phyloP scores from a whole-genome alignment of 2,888 invertebrate species.

The Ectobius pallidus region DNA sequence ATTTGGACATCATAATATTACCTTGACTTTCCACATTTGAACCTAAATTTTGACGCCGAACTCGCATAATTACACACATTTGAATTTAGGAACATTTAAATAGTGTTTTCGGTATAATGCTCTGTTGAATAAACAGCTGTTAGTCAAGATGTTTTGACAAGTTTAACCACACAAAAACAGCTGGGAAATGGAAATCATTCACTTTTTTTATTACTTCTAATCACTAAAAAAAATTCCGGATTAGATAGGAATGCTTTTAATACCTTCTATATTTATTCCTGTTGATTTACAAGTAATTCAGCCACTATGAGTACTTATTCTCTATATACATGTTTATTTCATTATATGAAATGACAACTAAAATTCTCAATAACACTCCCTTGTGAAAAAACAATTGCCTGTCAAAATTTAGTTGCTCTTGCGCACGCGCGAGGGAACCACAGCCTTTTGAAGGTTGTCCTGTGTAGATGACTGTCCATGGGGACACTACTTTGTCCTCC shows the following conservation, averaged over 20 bases:
- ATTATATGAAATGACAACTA: neutral
- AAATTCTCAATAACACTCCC: neutral
- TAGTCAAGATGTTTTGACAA: constrained; percentile 7
- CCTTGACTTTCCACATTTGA: constrained; percentile 5
- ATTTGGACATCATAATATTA: neutral
- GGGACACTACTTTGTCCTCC: no score
- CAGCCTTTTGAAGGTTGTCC: neutral
- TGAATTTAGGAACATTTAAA: neutral
- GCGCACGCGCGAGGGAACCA: neutral
- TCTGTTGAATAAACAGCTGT: neutral
- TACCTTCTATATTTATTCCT: constrained; percentile 1
- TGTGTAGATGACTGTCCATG: neutral
- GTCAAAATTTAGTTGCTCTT: neutral
- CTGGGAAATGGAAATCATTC: constrained; percentile 10
- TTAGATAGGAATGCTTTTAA: neutral
- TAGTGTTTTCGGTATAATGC: neutral
- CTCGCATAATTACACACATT: neutral
- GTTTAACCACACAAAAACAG: constrained; percentile 21
- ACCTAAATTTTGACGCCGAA: constrained; percentile 1
- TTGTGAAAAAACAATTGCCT: neutral
- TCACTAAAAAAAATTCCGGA: no score
- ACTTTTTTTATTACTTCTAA: neutral
- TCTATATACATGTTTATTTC: neutral
- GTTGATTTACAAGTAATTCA: neutral
- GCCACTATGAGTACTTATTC: neutral